Base-by-base conservation (phyloP, 2,797 vertebrate genomes). In the Adrianichthys oophorus region DNA sequence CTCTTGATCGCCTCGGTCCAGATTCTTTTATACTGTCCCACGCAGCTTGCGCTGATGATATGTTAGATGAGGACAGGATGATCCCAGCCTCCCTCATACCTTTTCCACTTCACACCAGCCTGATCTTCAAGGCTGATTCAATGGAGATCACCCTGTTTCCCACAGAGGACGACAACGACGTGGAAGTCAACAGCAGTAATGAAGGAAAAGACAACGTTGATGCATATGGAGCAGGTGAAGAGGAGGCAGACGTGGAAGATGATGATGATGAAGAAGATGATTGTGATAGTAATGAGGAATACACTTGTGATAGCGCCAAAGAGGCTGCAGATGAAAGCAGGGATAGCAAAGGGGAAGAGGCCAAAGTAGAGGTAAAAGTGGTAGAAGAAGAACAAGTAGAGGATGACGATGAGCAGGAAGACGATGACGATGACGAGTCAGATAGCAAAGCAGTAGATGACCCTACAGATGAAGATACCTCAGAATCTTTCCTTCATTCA, bases 101-200 rank as follows among this genome's bases (percentile, higher is more conserved):
- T 7, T 96, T 97, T 65, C 95, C 96, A 1, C 95, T 96, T 64
- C 92, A 90, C 14, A 95, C 95, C 24, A 98, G 95, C 66, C 91
- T 98, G 8, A 94, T 99, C 56, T 96, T 98, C 55, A 94, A 95
- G 74, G 97, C 95, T 0, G 97, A 98, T 63, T 94, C 95, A 0
- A 92, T 98, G 91, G 97, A 98, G 86, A 95, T 99, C 76, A 92
- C 92, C 0, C 90, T 95, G 2, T 93, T 95, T 60, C 88, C 93
- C 6, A 91, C 92, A 57, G 91, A 93, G 3, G 92, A 93, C 2
- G 93, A 94, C 1, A 89, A 87, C 0, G 86, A 89, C 54, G 65
- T 79, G 7, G 85, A 87, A 29, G 65, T 73, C 37, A 79, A 81
- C 44, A 75, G 85, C 41, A 71, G 65, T 61, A 82, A 80, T 43